Conservation (phyloP, 2,113 vertebrate species). For the Taxidea taxus region DNA sequence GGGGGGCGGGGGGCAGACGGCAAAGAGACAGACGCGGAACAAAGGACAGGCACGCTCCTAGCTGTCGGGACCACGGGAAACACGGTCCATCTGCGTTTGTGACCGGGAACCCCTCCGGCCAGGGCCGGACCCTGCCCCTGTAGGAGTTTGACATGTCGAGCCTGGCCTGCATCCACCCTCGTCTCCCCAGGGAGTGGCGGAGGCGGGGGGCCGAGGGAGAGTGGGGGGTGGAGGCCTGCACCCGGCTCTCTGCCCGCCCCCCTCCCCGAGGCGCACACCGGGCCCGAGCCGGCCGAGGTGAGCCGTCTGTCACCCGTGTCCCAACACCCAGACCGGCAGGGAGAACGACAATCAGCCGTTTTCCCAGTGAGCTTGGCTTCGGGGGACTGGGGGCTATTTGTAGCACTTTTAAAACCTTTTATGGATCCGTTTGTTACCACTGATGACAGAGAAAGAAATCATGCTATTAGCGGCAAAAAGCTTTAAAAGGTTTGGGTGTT, state of each 20-base stretch:
- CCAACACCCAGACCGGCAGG: not conserved
- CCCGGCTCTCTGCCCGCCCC: no score
- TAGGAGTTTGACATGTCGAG: not conserved
- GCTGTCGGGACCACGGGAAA: not conserved
- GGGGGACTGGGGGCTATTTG: not conserved
- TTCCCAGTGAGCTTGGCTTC: not conserved
- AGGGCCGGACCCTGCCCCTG: not conserved
- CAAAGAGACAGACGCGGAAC: not conserved
- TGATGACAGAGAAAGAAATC: slow-evolving; percentile 14
- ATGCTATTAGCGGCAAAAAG: not conserved
- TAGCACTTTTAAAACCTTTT: not conserved
- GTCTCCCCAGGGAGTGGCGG: not conserved
- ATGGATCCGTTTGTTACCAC: slow-evolving; percentile 23
- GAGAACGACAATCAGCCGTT: not conserved
- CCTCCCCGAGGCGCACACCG: accelerated
- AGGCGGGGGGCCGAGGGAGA: not conserved
- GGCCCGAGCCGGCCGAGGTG: not conserved
- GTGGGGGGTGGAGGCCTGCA: not conserved
- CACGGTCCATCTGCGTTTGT: accelerated
- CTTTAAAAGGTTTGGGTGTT: not conserved
- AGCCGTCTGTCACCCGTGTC: not conserved
- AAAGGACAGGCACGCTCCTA: not conserved
- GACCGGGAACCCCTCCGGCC: accelerated
- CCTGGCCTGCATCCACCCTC: accelerated
- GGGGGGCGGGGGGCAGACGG: no score